Percentiles rank a stretch among this genome's conserved stretches.
Conservation (phyloP, 1,140 invertebrate species). For the Lepidurus couesii region DNA sequence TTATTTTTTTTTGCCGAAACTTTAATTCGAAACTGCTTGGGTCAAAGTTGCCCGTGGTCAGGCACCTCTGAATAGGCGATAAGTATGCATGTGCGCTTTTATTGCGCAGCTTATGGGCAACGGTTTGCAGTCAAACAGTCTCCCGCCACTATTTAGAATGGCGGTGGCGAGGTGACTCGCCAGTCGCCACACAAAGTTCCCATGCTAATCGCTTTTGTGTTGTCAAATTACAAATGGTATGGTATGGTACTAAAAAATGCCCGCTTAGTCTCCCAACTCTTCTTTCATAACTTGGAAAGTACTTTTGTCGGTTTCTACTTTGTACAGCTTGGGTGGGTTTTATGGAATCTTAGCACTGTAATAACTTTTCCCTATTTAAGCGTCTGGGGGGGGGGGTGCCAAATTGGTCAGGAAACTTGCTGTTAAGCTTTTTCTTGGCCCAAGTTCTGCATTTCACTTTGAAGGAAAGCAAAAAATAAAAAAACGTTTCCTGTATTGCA, state of each 20-base stretch:
- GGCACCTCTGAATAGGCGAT: neutral
- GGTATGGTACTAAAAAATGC: slow-evolving; percentile 3
- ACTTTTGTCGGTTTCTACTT: neutral
- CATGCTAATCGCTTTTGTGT: slow-evolving; percentile 19
- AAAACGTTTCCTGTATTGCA: too few relatives aligned
- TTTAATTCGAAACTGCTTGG: neutral
- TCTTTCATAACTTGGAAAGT: neutral
- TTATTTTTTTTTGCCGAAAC: neutral
- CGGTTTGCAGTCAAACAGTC: neutral
- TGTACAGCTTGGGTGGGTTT: neutral
- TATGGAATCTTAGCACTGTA: neutral
- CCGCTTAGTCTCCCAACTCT: neutral
- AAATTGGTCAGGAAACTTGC: too few relatives aligned
- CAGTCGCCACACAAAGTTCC: slow-evolving; percentile 4
- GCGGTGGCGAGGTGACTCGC: neutral
- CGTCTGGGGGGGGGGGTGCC: too few relatives aligned
- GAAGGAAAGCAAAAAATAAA: too few relatives aligned
- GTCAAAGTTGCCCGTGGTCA: neutral
- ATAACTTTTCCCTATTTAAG: too few relatives aligned
- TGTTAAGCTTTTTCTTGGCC: too few relatives aligned
- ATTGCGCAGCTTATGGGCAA: slow-evolving; percentile 18
- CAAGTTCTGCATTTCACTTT: too few relatives aligned
- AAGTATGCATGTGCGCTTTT: slow-evolving; percentile 4
- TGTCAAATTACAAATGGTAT: neutral
- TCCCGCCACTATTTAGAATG: neutral